A percentile compares a stretch with the other conserved stretches of the same genome.
Conservation (phyloP, 2,113 vertebrate genomes). For the Lamprotornis superbus region DNA sequence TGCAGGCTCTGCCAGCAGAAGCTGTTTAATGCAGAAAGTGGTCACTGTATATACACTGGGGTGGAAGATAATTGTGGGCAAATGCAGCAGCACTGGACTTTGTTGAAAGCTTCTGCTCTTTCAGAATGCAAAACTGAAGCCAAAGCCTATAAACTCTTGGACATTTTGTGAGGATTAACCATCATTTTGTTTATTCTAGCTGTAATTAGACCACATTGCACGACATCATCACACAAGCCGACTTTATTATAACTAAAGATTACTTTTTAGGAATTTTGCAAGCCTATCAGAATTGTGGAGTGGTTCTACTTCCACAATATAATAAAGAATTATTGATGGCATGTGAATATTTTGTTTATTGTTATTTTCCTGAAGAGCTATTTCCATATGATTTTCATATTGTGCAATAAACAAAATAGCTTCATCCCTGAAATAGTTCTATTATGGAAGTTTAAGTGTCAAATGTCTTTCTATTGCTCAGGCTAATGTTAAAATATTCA, state of each 20-base stretch:
- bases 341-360: neutral
- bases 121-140: conserved; percentile 34
- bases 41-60: neutral
- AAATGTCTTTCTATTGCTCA: neutral
- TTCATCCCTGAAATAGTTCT: neutral
- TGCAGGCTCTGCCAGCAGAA: neutral
- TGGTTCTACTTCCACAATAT: neutral
- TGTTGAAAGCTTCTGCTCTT: conserved; percentile 7
- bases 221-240: neutral
- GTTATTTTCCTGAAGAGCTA: neutral
- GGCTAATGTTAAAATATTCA: neutral
- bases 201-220: conserved; percentile 27
- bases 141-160: conserved; percentile 40
- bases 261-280: neutral
- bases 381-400: neutral
- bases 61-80: neutral
- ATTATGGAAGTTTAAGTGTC: neutral
- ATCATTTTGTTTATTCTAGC: neutral
- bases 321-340: neutral
- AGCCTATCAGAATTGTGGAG: neutral
- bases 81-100: neutral
- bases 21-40: neutral
- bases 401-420: neutral
- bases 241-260: neutral
- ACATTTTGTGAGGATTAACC: neutral